Evolutionary conservation across 2,797 vertebrate genomes (phyloP).

Genomic region (Heterohyrax brucei): DNA sequence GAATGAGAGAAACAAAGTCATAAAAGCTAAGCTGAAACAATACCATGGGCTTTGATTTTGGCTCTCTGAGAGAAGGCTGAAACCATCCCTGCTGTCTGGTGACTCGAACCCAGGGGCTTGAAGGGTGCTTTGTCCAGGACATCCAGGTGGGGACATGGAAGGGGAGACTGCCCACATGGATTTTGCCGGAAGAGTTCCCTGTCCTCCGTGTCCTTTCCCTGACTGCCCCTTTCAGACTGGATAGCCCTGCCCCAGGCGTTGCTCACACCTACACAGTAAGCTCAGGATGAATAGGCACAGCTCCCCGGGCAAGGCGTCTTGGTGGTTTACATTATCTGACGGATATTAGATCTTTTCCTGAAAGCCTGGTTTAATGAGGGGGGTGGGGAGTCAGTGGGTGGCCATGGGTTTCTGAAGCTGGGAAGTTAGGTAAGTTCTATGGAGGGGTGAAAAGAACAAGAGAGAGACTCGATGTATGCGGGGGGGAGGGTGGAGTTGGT

Average conservation of each 20-base stretch:
- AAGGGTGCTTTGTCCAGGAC: neutral
- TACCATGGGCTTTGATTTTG: neutral
- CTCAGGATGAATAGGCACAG: neutral
- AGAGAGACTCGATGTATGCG: too few relatives aligned
- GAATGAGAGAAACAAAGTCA: slow-evolving; percentile 19
- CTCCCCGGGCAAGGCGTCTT: neutral
- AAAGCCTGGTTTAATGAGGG: neutral
- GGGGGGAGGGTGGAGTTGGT: too few relatives aligned
- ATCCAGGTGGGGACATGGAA: accelerated
- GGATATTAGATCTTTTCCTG: slow-evolving; percentile 21
- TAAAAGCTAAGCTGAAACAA: neutral
- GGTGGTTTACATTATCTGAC: neutral
- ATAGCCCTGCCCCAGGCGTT: neutral
- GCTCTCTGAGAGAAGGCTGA: neutral
- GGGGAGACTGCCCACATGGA: neutral
- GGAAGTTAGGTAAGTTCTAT: neutral
- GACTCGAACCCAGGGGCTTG: neutral
- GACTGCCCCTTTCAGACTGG: neutral
- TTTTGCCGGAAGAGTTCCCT: accelerated
- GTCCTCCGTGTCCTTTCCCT: neutral
- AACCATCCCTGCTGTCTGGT: neutral
- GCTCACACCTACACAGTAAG: accelerated
- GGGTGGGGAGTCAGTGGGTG: neutral
- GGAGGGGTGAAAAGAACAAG: neutral
- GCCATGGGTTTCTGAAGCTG: neutral